Conservation (phyloP, 2,888 invertebrate genomes). For the Argyresthia goedartella region DNA sequence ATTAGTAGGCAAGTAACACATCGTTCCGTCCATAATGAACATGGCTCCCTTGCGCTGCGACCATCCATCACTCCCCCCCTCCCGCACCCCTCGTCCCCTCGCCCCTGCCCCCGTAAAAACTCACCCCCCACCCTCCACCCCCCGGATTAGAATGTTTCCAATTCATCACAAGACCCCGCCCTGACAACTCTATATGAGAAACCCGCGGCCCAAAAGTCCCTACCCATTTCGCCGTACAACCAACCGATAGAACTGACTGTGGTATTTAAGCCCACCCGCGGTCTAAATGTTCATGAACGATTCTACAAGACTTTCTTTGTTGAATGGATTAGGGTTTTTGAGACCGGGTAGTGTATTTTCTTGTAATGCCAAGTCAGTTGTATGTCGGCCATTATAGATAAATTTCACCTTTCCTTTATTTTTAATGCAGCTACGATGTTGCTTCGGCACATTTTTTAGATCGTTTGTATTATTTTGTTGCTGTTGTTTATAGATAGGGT, state of each 20-base stretch:
- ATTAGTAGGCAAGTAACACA: conserved; percentile 65
- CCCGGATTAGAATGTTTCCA: conserved; percentile 61
- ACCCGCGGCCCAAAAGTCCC: conserved; percentile 39
- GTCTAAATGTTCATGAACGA: conserved; percentile 20
- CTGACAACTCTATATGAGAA: conserved; percentile 74
- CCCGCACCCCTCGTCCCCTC: conserved; percentile 33
- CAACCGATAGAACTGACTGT: conserved; percentile 15
- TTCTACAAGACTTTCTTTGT: conserved; percentile 10
- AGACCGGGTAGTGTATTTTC: conserved; percentile 44
- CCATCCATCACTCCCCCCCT: conserved; percentile 60
- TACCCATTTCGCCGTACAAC: conserved; percentile 22
- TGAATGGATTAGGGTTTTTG: conserved; percentile 23
- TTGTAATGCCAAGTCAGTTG: conserved; percentile 44
- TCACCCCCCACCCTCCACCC: conserved; percentile 49
- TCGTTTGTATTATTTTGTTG: conserved; percentile 12
- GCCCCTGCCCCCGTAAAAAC: conserved; percentile 49
- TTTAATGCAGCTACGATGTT: conserved; percentile 38
- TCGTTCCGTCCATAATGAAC: conserved; percentile 68
- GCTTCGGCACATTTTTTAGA: conserved; percentile 18
- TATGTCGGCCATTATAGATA: conserved; percentile 56
- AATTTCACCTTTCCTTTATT: conserved; percentile 47
- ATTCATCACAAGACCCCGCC: conserved; percentile 73
- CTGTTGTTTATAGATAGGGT: neutral
- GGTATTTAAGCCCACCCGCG: conserved; percentile 23
- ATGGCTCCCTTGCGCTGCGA: conserved; percentile 60